phyloP scores from a whole-genome alignment of 2,113 vertebrate genomes.

The Mystacornis crossleyi region DNA sequence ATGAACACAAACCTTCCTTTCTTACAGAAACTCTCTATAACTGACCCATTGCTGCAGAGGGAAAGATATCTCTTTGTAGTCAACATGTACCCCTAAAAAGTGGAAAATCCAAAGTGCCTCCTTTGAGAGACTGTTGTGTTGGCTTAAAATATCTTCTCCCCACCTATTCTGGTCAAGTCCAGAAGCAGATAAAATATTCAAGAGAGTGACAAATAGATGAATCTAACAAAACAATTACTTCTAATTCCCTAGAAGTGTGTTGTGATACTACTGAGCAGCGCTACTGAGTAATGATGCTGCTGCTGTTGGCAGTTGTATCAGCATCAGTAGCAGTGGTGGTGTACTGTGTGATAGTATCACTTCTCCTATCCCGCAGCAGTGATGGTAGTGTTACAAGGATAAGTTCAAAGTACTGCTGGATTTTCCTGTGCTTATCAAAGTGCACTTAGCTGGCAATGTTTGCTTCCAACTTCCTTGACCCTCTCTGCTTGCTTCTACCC shows the following conservation, averaged over 20 bases:
- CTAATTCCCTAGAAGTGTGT: neutral
- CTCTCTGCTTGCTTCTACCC: neutral
- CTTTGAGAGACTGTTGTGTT: neutral
- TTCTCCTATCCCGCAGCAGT: neutral
- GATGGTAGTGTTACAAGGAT: neutral
- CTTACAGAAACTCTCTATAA: neutral
- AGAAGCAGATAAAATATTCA: neutral
- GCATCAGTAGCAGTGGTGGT: neutral
- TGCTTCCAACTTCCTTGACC: neutral
- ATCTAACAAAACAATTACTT: neutral
- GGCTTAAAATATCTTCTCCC: neutral
- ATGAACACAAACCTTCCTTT: neutral
- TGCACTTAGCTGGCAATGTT: neutral
- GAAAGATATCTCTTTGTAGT: neutral
- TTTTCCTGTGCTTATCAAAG: neutral
- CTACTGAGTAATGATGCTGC: neutral
- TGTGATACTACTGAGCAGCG: neutral
- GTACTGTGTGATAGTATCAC: neutral
- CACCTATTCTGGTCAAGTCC: neutral
- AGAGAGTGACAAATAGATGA: neutral
- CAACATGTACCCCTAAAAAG: fast-evolving
- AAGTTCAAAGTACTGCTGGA: neutral
- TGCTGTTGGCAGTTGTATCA: neutral
- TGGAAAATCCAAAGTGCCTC: neutral
- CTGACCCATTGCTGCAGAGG: neutral